Percentiles rank a stretch among this genome's conserved stretches.
These are phyloP conservation scores for Ormyrus rosae DNA, from an alignment of 2,888 invertebrate species.

Conservation along the genomic window DNA sequence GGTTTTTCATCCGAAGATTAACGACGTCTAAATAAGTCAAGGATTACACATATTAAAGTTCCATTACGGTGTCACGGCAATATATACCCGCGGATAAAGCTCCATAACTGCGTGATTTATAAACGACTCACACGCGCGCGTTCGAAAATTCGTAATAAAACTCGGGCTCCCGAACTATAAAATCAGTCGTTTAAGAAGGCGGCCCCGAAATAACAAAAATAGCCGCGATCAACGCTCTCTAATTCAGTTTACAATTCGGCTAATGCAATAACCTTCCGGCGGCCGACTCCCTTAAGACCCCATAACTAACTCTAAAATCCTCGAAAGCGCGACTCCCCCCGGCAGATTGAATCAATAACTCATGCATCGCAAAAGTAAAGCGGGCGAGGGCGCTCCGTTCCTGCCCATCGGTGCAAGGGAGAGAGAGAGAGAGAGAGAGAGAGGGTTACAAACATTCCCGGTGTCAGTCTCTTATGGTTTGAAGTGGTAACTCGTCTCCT, in stretches of 20 bases:
- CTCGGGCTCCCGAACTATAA: not conserved
- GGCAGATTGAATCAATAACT: slow-evolving; percentile 40
- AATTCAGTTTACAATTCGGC: too few species aligned
- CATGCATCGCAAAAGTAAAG: slow-evolving; percentile 4
- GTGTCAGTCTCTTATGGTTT: too few species aligned
- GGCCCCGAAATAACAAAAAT: not conserved
- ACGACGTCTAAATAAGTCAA: not conserved
- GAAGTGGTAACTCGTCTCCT: too few species aligned
- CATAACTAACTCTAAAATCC: slow-evolving; percentile 30
- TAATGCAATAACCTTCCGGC: not conserved
- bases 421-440: slow-evolving; percentile 10
- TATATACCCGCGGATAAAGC: not conserved
- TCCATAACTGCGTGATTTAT: not conserved
- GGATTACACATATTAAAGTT: not conserved
- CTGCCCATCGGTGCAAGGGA: not conserved
- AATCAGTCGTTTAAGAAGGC: not conserved
- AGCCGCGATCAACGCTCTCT: not conserved
- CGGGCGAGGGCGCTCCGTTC: not conserved
- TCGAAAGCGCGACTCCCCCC: slow-evolving; percentile 12
- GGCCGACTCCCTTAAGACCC: slow-evolving; percentile 1
- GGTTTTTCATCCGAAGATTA: not conserved
- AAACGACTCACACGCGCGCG: not conserved
- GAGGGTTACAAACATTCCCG: not conserved
- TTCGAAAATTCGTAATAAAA: not conserved
- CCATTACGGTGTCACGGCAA: not conserved